Conservation (phyloP, 2,113 vertebrate genomes). For the Chlorodrepanis virens region DNA sequence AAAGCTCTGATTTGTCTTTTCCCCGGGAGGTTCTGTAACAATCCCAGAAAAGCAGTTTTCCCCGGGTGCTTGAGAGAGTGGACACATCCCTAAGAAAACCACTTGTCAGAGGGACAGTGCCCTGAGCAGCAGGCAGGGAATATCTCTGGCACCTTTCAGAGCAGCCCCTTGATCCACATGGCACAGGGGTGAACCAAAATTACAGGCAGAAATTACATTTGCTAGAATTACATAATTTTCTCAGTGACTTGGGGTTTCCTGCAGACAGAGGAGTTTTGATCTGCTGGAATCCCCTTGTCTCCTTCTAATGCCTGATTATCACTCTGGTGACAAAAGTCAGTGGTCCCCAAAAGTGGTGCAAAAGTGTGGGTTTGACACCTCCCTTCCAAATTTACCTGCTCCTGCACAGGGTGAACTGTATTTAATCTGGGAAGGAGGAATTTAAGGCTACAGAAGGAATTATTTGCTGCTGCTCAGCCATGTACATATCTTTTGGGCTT, state of each 20-base stretch:
- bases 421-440: not conserved
- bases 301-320: not conserved
- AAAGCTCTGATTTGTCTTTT: conserved; percentile 40
- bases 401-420: not conserved
- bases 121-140: not conserved
- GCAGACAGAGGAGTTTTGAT: not conserved
- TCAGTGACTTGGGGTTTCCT: not conserved
- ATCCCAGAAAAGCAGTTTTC: conserved; percentile 4
- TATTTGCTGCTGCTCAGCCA: not conserved
- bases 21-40: not conserved
- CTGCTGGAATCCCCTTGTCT: not conserved
- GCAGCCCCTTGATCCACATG: not conserved
- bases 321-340: not conserved
- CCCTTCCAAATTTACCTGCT: not conserved
- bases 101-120: not conserved
- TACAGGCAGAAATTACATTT: not conserved
- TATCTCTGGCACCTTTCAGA: not conserved
- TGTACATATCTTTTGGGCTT: not conserved
- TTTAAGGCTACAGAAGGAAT: not conserved
- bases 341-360: not conserved
- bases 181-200: not conserved
- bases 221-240: not conserved
- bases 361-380: not conserved
- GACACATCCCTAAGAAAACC: not conserved
- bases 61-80: not conserved